Base-by-base conservation (phyloP, 2,113 vertebrate species). In the Ageneiosus marmoratus region DNA sequence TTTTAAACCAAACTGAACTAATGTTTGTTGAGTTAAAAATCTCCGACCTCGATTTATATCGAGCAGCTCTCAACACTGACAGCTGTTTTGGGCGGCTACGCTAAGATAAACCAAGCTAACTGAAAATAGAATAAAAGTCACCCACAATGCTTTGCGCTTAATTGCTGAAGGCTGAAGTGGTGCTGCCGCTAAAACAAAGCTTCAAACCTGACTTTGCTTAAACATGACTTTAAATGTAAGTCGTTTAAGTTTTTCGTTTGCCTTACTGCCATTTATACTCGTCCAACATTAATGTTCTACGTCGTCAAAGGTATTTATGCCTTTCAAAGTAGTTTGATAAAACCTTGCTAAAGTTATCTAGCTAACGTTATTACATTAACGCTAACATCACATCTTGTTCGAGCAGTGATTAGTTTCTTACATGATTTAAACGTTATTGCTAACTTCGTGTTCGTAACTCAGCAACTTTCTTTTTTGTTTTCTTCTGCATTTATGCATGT, bases 71-170 rank as follows among this genome's bases (percentile, higher is more conserved):
- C 3, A 75, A 11, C 22, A 55, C 18, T 15, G 73, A 24, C 50
- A 24, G 29, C 48, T 32, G 72, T 16, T 53, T 75, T 22, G 5
- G 29, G n/a, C 29, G 50, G 70, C n/a, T 72, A 72, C 41, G 70
- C 48, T 75, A 72, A 48, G 24, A 34, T n/a, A 70, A 27, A 44
- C n/a, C 11, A 46, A 75, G 72, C 50, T 55, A 80, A 53, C 78
- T 32, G 29, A 69, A 63, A 69, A 53, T 50, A 80, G 48, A 34
- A 55, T 55, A 22, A 11, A 51, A 3, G 10, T 37, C 34, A 80
- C 79, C 79, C 79, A 80, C 22, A 41, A 41, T 69, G 50, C 79
- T 69, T 53, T n/a, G 79, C 79, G 63, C 12, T 3, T 41, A 80
- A 69, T 63, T 1, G 79, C 63, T 53, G 77, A 20, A 0, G 1